Evolutionary conservation across 64 coral and sea anemone species (phyloP).

Genomic region (Montipora capricornis): DNA sequence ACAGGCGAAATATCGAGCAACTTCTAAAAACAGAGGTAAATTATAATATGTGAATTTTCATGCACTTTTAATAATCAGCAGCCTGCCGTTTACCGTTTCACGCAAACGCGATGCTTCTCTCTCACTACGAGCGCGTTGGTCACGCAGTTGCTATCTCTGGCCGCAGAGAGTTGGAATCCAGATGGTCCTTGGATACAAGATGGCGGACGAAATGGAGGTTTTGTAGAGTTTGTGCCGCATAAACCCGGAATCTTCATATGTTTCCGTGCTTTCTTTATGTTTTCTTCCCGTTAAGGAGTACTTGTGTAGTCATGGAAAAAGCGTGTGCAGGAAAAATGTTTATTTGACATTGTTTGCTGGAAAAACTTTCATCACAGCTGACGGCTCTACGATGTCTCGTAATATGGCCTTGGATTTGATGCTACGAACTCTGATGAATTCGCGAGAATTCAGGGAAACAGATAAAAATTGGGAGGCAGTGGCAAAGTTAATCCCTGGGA

Average conservation of each 20-base stretch:
- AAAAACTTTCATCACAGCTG: neutral
- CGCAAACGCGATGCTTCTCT: too few relatives aligned
- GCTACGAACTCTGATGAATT: conserved; percentile 83
- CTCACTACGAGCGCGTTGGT: too few relatives aligned
- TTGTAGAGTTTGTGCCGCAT: neutral
- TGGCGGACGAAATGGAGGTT: conserved; percentile 1
- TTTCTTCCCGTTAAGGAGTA: neutral
- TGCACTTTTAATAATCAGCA: too few relatives aligned
- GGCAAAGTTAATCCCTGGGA: conserved; percentile 76
- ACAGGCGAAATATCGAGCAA: too few relatives aligned
- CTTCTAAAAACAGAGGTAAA: too few relatives aligned
- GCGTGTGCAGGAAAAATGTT: neutral
- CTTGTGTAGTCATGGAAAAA: neutral
- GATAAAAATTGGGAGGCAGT: conserved; percentile 90
- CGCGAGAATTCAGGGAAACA: conserved; percentile 75
- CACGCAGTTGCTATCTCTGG: neutral
- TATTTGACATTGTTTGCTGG: neutral
- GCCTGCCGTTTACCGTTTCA: too few relatives aligned
- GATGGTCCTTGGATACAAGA: conserved; percentile 26
- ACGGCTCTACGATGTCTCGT: neutral
- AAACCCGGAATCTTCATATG: too few relatives aligned
- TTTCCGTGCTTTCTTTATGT: neutral
- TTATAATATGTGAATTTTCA: too few relatives aligned
- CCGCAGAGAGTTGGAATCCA: neutral
- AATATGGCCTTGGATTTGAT: conserved; percentile 88